Evolutionary conservation across 2,113 vertebrate genomes (phyloP), one percentile per base, ranked within the genome.

Genomic region (Muntiacus muntjak): DNA sequence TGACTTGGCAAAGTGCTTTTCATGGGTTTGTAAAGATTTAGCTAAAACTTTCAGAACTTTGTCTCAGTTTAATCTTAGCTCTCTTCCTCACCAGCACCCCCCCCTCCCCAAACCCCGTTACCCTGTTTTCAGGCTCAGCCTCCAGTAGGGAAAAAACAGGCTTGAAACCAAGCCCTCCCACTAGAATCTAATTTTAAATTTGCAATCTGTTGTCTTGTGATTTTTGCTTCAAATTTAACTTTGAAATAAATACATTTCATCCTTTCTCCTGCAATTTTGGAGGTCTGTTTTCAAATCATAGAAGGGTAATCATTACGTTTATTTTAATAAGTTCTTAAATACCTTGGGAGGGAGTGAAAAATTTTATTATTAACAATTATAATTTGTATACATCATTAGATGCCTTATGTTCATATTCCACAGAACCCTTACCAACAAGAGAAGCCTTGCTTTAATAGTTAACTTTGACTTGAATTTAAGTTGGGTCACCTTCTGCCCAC

Each of bases 131-230:
- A 79, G 96, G 97, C 97, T 96, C 94, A 1, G 91, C 78, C 98
- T 99, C 97, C 97, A 96, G 98, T 95, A 98, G 98, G 96, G 98
- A 98, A 98, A 98, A 98, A 98, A 98, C 97, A 93, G 98, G 98
- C 99, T 98, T 96, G 96, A 98, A 98, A 99, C 97, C 98, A 98
- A 97, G 97, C 96, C 99, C 99, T 99, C 99, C 99, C 98, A 99
- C 99, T 95, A 98, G 97, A 98, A 98, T 98, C 99, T 99, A 99
- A 99, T 99, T 99, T 99, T 99, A 98, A 98, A 98, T 98, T 96
- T 97, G 98, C 99, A 99, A 99, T 99, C 99, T 99, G 99, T 98
- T 99, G 99, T 99, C 98, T 98, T 99, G 98, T 87, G 98, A 99
- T 98, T 98, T 99, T 97, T 6, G 91, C 97, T 99, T 98, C 97